phyloP scores from a whole-genome alignment of 37 sponge, comb jelly and placozoan species.

The Spongia lamella region DNA sequence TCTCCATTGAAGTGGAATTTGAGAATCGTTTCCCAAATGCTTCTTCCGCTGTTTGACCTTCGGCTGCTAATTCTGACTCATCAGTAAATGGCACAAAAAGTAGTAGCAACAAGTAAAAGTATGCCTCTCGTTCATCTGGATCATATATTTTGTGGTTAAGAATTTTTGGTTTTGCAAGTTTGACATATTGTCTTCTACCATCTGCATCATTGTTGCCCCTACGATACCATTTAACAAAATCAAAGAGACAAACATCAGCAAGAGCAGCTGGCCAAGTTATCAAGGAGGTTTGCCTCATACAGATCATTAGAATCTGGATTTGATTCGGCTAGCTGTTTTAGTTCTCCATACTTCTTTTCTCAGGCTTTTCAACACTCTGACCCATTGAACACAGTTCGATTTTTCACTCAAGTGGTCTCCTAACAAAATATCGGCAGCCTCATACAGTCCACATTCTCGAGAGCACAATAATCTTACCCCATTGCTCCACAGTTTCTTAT shows the following conservation, averaged over 20 bases:
- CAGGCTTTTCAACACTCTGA: constrained; percentile 28
- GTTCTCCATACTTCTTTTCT: constrained; percentile 15
- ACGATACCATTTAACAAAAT: constrained; percentile 6
- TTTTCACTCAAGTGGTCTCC: constrained; percentile 47
- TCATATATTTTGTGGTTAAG: constrained; percentile 31
- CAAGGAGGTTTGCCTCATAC: constrained; percentile 29
- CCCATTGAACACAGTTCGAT: constrained; percentile 45
- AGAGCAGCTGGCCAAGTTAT: constrained; percentile 36
- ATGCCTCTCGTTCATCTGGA: too few species aligned
- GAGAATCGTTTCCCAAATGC: constrained; percentile 19
- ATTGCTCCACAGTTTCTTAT: constrained; percentile 39
- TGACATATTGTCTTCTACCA: too few species aligned
- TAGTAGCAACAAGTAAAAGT: constrained; percentile 38
- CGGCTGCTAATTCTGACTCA: constrained; percentile 13
- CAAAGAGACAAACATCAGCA: constrained; percentile 47
- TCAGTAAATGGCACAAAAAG: constrained; percentile 44
- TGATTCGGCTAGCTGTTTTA: constrained; percentile 21
- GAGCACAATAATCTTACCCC: constrained; percentile 13
- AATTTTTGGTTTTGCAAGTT: constrained; percentile 11
- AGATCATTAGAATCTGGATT: constrained; percentile 31
- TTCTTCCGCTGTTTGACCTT: constrained; percentile 42
- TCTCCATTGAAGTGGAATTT: background rate
- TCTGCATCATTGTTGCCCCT: background rate
- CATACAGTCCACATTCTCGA: too few species aligned
- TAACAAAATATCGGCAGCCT: constrained; percentile 47